A percentile compares a stretch with the other conserved stretches of the same genome.
These are phyloP conservation scores for Nibea coibor DNA, from an alignment of 2,113 vertebrate species.

Conservation along the genomic window DNA sequence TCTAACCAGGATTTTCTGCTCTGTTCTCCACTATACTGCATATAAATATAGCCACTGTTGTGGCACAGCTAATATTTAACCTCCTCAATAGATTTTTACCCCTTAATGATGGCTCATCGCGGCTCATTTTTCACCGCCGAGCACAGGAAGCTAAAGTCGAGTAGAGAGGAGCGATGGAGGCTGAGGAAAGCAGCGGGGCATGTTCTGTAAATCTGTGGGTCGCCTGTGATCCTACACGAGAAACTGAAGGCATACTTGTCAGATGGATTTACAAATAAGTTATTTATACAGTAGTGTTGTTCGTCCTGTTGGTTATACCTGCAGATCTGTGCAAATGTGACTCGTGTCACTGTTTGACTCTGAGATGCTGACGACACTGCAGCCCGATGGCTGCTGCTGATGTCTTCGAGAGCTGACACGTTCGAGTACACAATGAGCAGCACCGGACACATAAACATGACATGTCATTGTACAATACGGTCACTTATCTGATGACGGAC, in stretches of 20 bases:
- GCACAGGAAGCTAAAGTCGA: slow-evolving; percentile 34
- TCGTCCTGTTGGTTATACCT: too few species aligned
- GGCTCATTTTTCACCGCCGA: slow-evolving; percentile 41
- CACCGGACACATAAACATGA: not conserved
- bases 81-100: slow-evolving; percentile 25
- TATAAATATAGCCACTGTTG: slow-evolving; percentile 6
- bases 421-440: not conserved
- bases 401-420: slow-evolving; percentile 3
- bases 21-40: not conserved
- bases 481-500: not conserved
- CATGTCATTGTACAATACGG: not conserved
- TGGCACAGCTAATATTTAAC: slow-evolving; percentile 41
- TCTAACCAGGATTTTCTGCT: not conserved
- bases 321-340: too few species aligned
- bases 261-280: not conserved
- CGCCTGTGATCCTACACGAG: not conserved
- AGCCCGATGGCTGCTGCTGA: not conserved
- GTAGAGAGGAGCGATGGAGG: slow-evolving; percentile 8
- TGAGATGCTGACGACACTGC: not conserved
- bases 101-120: slow-evolving; percentile 38
- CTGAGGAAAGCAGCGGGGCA: not conserved
- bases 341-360: not conserved
- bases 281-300: not conserved
- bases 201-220: not conserved
- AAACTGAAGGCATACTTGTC: slow-evolving; percentile 1